phyloP scores from a whole-genome alignment of 2,888 invertebrate genomes.

The Actias luna region DNA sequence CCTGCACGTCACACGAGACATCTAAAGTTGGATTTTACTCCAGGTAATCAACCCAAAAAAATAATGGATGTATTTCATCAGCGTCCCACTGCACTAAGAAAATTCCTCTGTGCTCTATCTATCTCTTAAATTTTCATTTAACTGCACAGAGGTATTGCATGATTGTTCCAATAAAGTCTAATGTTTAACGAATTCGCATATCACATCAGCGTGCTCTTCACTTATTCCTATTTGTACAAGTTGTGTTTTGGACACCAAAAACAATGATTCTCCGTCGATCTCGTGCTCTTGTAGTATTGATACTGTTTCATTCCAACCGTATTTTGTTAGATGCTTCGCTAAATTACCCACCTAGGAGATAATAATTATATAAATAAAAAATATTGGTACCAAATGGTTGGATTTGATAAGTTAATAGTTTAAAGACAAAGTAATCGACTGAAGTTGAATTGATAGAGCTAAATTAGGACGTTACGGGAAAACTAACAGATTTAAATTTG shows the following conservation, averaged over 20 bases:
- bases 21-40: no score
- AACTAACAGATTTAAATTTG: neutral
- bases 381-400: neutral
- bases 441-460: neutral
- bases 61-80: no score
- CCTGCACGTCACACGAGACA: no score
- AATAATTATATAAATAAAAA: constrained; percentile 15
- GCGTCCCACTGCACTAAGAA: no score
- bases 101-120: no score
- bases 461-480: neutral
- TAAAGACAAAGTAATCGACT: neutral
- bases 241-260: constrained; percentile 61
- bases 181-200: constrained; percentile 56
- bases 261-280: constrained; percentile 68
- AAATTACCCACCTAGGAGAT: constrained; percentile 55
- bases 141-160: neutral
- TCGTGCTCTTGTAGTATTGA: constrained; percentile 64
- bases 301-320: constrained; percentile 61
- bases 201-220: constrained; percentile 59
- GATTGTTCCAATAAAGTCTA: constrained; percentile 27
- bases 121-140: neutral
- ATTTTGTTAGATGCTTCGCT: constrained; percentile 47
- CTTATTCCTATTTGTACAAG: constrained; percentile 59
- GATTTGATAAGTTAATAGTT: neutral
- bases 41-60: no score